Evolutionary conservation across 1,140 invertebrate species (phyloP), one percentile per base, ranked within the genome.

Genomic region (Drosophila miranda): DNA sequence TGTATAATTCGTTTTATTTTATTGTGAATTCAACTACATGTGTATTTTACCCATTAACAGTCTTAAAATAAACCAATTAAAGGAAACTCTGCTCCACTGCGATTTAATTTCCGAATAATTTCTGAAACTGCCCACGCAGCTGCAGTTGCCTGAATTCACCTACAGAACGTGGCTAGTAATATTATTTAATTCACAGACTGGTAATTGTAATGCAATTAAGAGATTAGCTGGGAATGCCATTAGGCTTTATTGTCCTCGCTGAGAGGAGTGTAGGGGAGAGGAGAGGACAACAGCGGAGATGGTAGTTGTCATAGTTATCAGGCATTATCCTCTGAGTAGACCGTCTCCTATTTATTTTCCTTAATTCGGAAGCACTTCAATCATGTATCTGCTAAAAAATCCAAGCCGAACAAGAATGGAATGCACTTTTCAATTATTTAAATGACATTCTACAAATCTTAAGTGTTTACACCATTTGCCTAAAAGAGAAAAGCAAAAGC

Each of bases 361-460:
- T 54, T 6, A 34, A 19, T 41, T 42, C 21, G 16, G 38, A 42
- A 41, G 28, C 48, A 56, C 49, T 58, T 58, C 23, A 63, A 60
- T 58, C n/a, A 19, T 21, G 46, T 16, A 13, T 30, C 11, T 30
- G 7, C 50, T 11, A 21, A 44, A 19, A 44, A 68, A 55, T 70
- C 60, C 41, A 19, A 49, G 34, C 38, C 55, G n/a, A 23, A 28
- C n/a, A 19, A 13, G 8, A 51, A 28, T n/a, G 14, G 41, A 52
- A 86, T 86, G 70, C 70, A 64, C 68, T 87, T 68, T 81, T 78
- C 81, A 87, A 86, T 86, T 87, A 86, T 86, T 86, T 75, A 86
- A 87, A 86, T 86, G 82, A 64, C 77, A 68, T 68, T 51, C 82
- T 49, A 78, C 61, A 78, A 87, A 77, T 75, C 77, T 78, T 71